phyloP scores from a whole-genome alignment of 2,113 vertebrate species.

The Plecotus auritus region DNA sequence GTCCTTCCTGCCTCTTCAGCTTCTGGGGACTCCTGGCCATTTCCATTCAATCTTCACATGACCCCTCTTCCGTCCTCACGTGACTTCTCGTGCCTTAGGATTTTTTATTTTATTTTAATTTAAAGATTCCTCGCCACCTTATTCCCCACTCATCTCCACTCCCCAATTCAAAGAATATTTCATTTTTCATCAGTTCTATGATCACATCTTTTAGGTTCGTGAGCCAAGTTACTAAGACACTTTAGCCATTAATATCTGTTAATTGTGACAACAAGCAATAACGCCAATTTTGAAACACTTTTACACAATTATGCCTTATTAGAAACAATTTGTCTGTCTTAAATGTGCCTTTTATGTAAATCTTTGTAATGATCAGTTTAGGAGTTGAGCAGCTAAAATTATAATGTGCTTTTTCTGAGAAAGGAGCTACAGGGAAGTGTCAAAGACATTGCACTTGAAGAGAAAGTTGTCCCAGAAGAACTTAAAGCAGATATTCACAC shows the following conservation, averaged over 20 bases:
- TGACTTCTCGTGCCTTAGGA: no score
- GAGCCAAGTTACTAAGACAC: background rate
- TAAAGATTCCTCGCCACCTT: background rate
- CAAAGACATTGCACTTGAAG: background rate
- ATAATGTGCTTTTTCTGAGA: background rate
- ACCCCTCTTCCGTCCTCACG: no score
- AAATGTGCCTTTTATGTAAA: conserved; percentile 54
- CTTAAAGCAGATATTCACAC: background rate
- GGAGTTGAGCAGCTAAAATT: background rate
- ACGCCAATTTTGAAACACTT: conserved; percentile 45
- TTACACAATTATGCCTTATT: conserved; percentile 49
- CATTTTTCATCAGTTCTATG: background rate
- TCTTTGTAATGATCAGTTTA: conserved; percentile 53
- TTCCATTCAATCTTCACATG: no score
- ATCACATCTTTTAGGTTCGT: background rate
- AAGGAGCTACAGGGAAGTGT: background rate
- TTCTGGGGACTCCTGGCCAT: no score
- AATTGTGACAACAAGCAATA: conserved; percentile 30
- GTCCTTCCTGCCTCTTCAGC: no score
- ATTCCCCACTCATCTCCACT: background rate
- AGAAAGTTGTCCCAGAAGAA: background rate
- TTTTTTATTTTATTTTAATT: background rate
- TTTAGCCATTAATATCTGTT: conserved; percentile 10
- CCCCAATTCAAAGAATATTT: background rate
- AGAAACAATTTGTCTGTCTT: conserved; percentile 44